Base-by-base conservation (phyloP, 23 tunicate genomes). In the Diplosoma virens region DNA sequence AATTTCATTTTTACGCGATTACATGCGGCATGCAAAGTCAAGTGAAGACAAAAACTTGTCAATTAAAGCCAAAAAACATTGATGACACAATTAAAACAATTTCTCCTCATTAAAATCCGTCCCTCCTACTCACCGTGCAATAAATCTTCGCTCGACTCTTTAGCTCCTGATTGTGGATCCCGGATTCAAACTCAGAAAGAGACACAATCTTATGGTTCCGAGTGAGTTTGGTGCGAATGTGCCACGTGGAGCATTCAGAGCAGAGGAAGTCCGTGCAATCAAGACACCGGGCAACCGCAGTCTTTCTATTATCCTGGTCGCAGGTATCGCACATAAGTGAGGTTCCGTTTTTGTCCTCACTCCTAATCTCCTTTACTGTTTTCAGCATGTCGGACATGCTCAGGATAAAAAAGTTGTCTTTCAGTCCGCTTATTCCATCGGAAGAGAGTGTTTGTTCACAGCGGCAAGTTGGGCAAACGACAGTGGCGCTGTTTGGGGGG, bases 371-470 rank as follows among this genome's bases (percentile, higher is more conserved):
- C 50, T 92, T 92, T 27, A 92, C 97, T 16, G 97, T 92, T 56
- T 92, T 92, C 70, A 92, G 70, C 97, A 92, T 92, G 81, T 92
- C 97, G 32, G 97, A 81, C 97, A 92, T 92, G 60, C 87, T 85
- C 31, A 90, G 80, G 60, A 92, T 92, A 63, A 92, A 92, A 59
- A 92, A 92, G 46, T 92, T 92, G 23, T 72, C 78, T 24, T 92
- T 92, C 61, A 92, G 58, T 16, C 86, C 97, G 72, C 81, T 60
- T 23, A 92, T 85, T 7, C 97, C 92, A 0, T 85, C 87, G 31
- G 36, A 58, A 5, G 92, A 67, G 9, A 92, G 82, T 16, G 87
- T 78, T 61, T 92, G 97, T 31, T 63, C 86, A 60, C 92, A 73
- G 32, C 97, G 79, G 67, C 97, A 92, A 20, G 97, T 92, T 27